These are phyloP conservation scores for Bubalus kerabau DNA, from an alignment of 2,113 vertebrate genomes.

Conservation along the genomic window DNA sequence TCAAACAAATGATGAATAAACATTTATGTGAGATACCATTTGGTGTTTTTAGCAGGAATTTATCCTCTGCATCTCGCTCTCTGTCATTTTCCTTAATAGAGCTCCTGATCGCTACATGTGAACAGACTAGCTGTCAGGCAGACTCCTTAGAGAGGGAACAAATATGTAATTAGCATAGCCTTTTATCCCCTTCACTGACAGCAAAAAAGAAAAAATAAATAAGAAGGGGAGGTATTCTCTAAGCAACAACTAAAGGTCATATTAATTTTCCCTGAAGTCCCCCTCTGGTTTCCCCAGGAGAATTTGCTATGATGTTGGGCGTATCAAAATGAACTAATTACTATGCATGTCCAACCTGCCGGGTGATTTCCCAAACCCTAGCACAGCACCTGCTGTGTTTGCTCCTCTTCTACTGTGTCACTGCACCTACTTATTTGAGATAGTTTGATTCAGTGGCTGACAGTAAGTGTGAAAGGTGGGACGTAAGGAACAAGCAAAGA, in stretches of 20 bases:
- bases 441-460: constrained; percentile 24
- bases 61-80: neutral
- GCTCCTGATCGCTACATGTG: neutral
- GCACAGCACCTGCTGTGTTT: neutral
- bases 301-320: constrained; percentile 12
- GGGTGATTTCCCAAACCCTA: neutral
- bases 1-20: neutral
- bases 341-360: neutral
- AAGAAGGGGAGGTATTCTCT: neutral
- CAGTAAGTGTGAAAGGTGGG: neutral
- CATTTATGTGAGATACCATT: neutral
- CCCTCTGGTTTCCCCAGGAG: neutral
- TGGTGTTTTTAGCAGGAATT: neutral
- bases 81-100: neutral
- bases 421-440: constrained; percentile 15
- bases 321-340: constrained; percentile 54
- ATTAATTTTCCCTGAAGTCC: constrained; percentile 22
- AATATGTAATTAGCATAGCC: constrained; percentile 26
- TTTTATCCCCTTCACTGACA: constrained; percentile 1
- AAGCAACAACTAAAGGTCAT: constrained; percentile 36
- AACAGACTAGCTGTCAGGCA: neutral
- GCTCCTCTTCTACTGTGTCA: neutral
- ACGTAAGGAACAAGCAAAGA: neutral
- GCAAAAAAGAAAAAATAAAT: neutral
- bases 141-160: neutral